Conservation (phyloP, 2,797 vertebrate genomes). For the Gastrophryne carolinensis region DNA sequence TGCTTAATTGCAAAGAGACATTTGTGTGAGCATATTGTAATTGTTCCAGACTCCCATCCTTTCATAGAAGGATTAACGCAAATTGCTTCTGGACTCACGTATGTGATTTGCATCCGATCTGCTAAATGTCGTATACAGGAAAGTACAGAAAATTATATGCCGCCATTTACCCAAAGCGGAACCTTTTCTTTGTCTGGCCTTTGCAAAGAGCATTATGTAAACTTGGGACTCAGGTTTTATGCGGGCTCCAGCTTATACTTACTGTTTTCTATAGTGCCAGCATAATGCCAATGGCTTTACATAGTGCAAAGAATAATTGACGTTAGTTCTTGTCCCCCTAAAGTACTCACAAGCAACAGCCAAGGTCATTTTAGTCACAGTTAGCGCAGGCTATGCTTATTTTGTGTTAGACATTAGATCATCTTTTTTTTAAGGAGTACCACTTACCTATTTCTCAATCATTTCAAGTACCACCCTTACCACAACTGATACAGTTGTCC, state of each 20-base stretch:
- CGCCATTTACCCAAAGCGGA: conserved; percentile 14
- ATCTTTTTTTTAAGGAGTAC: too few species aligned
- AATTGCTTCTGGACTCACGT: conserved; percentile 25
- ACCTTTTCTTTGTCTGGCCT: conserved; percentile 11
- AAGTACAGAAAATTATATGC: conserved; percentile 12
- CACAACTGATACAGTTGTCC: too few species aligned
- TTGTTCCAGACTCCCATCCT: conserved; percentile 16
- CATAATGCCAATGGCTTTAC: too few species aligned
- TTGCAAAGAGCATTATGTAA: background rate
- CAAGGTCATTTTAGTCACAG: too few species aligned
- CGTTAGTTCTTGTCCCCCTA: too few species aligned
- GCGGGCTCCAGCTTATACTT: background rate
- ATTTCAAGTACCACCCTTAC: too few species aligned
- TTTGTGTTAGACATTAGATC: too few species aligned
- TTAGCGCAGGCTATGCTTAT: too few species aligned
- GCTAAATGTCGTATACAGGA: conserved; percentile 2
- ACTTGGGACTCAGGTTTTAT: background rate
- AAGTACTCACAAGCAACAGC: too few species aligned
- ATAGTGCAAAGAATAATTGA: too few species aligned
- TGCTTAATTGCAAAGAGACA: conserved; percentile 21
- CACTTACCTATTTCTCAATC: too few species aligned
- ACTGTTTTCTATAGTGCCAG: too few species aligned
- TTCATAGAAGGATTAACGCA: conserved; percentile 26
- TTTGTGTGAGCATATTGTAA: conserved; percentile 32
- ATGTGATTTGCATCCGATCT: conserved; percentile 22